Evolutionary conservation across 2,888 invertebrate genomes (phyloP), one percentile per base, ranked within the genome.

Genomic region (Diachrysia chrysitis): DNA sequence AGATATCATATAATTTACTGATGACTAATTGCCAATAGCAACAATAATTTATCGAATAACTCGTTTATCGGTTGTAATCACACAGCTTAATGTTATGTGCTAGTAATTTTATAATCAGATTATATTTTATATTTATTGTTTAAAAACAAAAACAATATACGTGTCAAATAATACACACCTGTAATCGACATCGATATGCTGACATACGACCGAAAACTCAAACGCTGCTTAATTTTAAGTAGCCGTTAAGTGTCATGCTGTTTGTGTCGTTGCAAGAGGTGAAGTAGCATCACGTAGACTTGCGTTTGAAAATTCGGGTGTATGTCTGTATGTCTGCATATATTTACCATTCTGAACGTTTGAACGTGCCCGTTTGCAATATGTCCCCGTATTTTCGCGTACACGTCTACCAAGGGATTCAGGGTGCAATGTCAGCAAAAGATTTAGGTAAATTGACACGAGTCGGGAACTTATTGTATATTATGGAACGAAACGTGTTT

Each of bases 371-470:
- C 14, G n/a, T 16, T 14, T 56, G 9, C 9, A 68, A 9, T 78
- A 29, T 4, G 7, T 12, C 7, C 42, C 69, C 69, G 69, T 82
- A 66, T 29, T 48, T 71, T 62, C 35, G 53, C 46, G 60, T 58
- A n/a, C 59, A 53, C 75, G 70, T 72, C 66, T 62, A 29, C 76
- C 69, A 35, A 80, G 85, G 85, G 85, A 78, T 79, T 72, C 71
- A 57, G 82, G 85, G 77, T 91, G 92, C 90, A 89, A 79, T 87
- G 90, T 93, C 90, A 89, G 91, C 91, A 72, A 82, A 85, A 87
- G 88, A 88, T 91, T 90, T 89, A 85, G 84, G 85, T 84, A 89
- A 91, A 92, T 91, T 91, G 93, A 90, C 89, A 87, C 80, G 87
- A 85, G 85, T 82, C 74, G 79, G 82, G 79, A 85, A 87, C 89